Percentiles rank a stretch among this genome's conserved stretches.
Evolutionary conservation across 1,140 invertebrate genomes (phyloP).

Genomic region (Coboldia fuscipes): DNA sequence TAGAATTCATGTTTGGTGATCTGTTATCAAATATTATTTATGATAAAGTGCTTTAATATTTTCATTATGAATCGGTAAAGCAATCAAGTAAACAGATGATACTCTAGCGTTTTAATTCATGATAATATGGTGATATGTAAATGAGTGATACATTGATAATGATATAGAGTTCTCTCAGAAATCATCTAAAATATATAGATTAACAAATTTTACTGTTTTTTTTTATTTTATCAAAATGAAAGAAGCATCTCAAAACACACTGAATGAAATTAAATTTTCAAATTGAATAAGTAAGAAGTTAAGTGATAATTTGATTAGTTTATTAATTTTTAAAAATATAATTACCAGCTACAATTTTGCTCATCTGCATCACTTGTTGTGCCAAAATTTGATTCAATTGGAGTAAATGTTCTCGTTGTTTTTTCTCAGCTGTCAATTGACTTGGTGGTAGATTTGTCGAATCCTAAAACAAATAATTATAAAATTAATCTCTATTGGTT

Average conservation of each 20-base stretch:
- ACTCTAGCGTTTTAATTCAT: too few species aligned
- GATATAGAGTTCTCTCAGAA: too few species aligned
- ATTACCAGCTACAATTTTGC: conserved; percentile 80
- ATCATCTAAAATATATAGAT: neutral
- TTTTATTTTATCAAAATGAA: neutral
- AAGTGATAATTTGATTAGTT: neutral
- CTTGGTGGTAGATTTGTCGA: conserved; percentile 21
- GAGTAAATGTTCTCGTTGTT: conserved; percentile 65
- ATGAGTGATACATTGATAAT: too few species aligned
- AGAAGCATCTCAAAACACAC: too few species aligned
- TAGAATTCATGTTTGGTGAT: too few species aligned
- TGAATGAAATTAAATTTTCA: too few species aligned
- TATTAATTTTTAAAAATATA: conserved; percentile 6
- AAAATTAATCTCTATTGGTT: neutral
- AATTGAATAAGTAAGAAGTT: too few species aligned
- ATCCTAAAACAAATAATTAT: conserved; percentile 9
- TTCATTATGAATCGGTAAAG: too few species aligned
- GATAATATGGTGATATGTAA: too few species aligned
- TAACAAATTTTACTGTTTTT: neutral
- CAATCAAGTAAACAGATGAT: too few species aligned
- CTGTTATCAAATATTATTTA: too few species aligned
- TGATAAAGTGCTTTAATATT: too few species aligned
- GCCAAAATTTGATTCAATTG: conserved; percentile 78
- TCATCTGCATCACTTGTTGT: conserved; percentile 84
- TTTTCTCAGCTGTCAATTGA: conserved; percentile 59